Base-by-base conservation (phyloP, 2,888 invertebrate species). In the Pterostichus madidus region DNA sequence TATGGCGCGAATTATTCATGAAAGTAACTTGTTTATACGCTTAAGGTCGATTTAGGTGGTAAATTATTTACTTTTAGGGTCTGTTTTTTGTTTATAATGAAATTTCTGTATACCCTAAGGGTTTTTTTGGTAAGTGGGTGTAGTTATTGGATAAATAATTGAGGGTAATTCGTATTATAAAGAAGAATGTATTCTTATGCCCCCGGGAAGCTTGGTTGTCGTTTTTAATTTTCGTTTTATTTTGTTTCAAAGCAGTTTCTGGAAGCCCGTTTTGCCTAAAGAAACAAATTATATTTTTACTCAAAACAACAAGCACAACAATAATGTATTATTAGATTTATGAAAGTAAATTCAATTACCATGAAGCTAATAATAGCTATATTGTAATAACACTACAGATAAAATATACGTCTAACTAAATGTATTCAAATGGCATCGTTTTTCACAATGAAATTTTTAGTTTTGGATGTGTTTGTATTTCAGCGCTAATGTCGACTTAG, bases 1-100 rank as follows among this genome's bases (percentile, higher is more conserved):
- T 5, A 49, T 49, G 49, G 49, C 4, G 10, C 49, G 49, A 49
- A 49, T 49, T 49, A 49, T 49, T 49, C 49, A 49, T 49, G 49
- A 49, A 10, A n/a, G 49, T 49, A 13, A 49, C 49, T 49, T 49
- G 49, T 49, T 49, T 49, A 0, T 49, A 10, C n/a, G 49, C 49
- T 49, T 13, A 49, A 49, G 13, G 1, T 49, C 49, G 49, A 49
- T 49, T 49, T 49, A 1, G 49, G 49, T 49, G 49, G 49, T 49
- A 49, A 49, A 49, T 49, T 8, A 13, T 49, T n/a, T 49, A n/a
- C 5, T 5, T n/a, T 10, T 49, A 8, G 13, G n/a, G 49, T 49
- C n/a, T 49, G 49, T 5, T 49, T n/a, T 44, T 49, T 49, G n/a
- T 49, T 49, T 49, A 2, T n/a, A 49, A 49, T 49, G 2, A n/a